Base-by-base conservation (phyloP, 2,797 vertebrate genomes). In the Myiotriccus ornatus region DNA sequence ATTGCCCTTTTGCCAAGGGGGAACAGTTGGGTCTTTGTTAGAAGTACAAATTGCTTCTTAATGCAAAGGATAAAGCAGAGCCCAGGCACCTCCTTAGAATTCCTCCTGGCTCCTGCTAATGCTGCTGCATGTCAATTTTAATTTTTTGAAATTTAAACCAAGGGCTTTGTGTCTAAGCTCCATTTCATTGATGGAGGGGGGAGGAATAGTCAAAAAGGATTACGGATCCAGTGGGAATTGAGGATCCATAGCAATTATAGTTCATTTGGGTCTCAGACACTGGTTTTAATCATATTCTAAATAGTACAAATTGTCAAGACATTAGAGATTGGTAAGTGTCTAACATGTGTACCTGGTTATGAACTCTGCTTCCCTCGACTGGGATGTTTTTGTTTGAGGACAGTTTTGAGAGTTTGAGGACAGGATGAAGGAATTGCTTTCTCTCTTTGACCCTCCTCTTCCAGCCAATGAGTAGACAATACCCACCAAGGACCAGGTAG, bases 41-140 rank as follows among this genome's bases (percentile, higher is more conserved):
- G 97, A 97, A 97, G 98, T 98, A 98, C 98, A 98, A 98, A 98
- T 98, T 98, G 97, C 97, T 98, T 98, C 97, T 97, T 98, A 98
- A 98, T 97, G 97, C 97, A 95, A 94, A 97, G 96, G 97, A 98
- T 97, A 97, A 98, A 98, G 96, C 97, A 64, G 90, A 96, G 96
- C 88, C 95, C 59, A 37, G 94, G 97, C 96, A 93, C 96, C 98
- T 98, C 97, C 97, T 98, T 97, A 98, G 97, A 97, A 98, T 98
- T 97, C 97, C 95, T 96, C 85, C 96, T 93, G 24, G 82, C 94
- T 97, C 97, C 96, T 79, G 80, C 96, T 97, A 97, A 97, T 97
- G 96, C 97, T 83, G 71, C 97, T 97, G 97, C 97, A 98, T 98
- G 98, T 98, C 98, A 98, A 98, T 98, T 98, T 98, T 98, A 97